phyloP scores from a whole-genome alignment of 2,797 vertebrate species.

The Cheirogaleus major region DNA sequence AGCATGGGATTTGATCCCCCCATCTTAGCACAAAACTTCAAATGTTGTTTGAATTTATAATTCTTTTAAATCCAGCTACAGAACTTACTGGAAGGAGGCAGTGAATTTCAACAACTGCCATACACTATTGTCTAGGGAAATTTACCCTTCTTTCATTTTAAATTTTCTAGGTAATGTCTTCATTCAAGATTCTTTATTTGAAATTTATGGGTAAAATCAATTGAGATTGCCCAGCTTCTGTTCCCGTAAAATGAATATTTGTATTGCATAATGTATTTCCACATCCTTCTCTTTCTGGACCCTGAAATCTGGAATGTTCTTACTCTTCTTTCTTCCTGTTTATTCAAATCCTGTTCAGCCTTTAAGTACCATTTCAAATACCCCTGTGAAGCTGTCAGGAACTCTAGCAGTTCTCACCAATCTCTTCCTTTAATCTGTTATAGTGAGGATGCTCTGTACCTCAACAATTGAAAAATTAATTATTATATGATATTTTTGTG shows the following conservation, averaged over 20 bases:
- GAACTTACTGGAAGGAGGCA: background rate
- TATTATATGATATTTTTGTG: constrained; percentile 15
- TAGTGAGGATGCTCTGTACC: background rate
- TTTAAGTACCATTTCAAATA: background rate
- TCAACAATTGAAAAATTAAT: background rate
- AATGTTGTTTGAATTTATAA: constrained; percentile 23
- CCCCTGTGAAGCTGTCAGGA: background rate
- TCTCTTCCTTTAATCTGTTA: constrained; percentile 1
- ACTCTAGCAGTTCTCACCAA: background rate
- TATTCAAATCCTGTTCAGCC: constrained; percentile 38
- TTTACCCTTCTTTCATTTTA: constrained; percentile 4
- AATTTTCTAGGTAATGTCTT: background rate
- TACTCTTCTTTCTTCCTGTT: background rate
- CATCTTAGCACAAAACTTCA: background rate
- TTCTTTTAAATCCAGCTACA: background rate
- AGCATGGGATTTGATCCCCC: background rate
- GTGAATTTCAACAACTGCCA: constrained; percentile 31
- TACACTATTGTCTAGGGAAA: background rate
- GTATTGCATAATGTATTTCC: background rate
- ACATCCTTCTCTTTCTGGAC: background rate
- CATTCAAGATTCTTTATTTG: constrained; percentile 32
- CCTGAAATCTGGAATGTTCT: background rate
- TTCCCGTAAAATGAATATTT: background rate
- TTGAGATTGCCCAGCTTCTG: background rate
- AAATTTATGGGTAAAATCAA: constrained; percentile 44